Evolutionary conservation across 1,140 invertebrate species (phyloP).

Genomic region (Cataglyphis hispanica): DNA sequence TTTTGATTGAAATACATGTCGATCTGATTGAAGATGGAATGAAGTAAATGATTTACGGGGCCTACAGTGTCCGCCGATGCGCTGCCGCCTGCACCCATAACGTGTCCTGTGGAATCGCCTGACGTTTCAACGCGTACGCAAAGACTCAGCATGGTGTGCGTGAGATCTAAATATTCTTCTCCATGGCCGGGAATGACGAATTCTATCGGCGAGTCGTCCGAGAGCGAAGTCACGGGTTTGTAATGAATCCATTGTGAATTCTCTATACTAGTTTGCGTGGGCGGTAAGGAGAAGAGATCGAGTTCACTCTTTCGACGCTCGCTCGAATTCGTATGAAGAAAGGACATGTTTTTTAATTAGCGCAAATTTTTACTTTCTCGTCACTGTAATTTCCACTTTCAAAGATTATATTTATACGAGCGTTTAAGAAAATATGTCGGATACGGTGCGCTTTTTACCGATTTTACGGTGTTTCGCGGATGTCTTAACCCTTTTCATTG

Average conservation of each 20-base stretch:
- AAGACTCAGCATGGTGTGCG: too few species aligned
- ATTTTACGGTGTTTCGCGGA: neutral
- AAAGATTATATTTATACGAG: too few species aligned
- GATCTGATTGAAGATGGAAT: slow-evolving; percentile 10
- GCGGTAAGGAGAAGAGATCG: neutral
- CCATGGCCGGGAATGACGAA: neutral
- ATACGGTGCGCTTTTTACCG: neutral
- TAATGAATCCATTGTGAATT: slow-evolving; percentile 11
- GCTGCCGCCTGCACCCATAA: too few species aligned
- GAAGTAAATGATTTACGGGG: neutral
- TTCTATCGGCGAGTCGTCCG: slow-evolving; percentile 3
- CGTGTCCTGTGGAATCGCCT: too few species aligned
- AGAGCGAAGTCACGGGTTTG: neutral
- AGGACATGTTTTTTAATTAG: neutral
- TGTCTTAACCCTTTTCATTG: neutral
- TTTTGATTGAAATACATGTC: slow-evolving; percentile 38
- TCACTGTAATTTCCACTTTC: neutral
- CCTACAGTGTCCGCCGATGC: too few species aligned
- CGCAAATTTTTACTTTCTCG: neutral
- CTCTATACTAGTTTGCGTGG: neutral
- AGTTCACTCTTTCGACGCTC: neutral
- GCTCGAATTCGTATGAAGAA: neutral
- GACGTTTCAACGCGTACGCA: neutral
- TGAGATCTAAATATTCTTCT: slow-evolving; percentile 2
- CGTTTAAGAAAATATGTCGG: neutral